Base-by-base conservation (phyloP, 2,113 vertebrate species). In the Osmerus mordax region DNA sequence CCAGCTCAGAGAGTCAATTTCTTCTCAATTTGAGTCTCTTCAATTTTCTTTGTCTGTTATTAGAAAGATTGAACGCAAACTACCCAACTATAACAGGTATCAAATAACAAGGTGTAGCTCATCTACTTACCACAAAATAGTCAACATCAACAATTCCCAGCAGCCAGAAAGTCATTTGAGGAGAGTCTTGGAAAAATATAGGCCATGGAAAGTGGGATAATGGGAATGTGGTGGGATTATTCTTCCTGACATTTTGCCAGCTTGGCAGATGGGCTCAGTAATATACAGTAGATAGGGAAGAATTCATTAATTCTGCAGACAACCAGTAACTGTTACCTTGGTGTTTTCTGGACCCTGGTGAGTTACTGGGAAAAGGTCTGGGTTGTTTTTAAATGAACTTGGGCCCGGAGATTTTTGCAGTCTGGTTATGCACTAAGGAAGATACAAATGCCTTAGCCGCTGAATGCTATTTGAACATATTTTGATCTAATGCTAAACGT, bases 211-310 rank as follows among this genome's bases (percentile, higher is more conserved):
- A 72, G 65, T 41, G 58, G 52, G 21, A 67, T 28, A 51, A 62
- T 69, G 58, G 32, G 13, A 58, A 56, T 18, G 51, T 6, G 32
- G 56, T 70, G 28, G 73, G 69, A 72, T 67, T 67, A 58, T 25
- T 64, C 64, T 53, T 72, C 59, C 69, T 51, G 69, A 70, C n/a
- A 19, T 65, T 65, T 51, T 51, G 75, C 69, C 78, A 79, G 75
- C 67, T 75, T 67, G 60, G 67, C 64, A 70, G 74, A 76, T 72
- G 54, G 66, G 54, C 68, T 54, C 74, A 74, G 69, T 68, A 82
- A 77, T 36, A 36, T 36, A 36, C 32, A 74, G 54, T 66, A 47
- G n/a, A 65, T 53, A 51, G 59, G 29, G 36, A 14, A 36, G 64
- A 47, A 36, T 65, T 21, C 63, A 18, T 65, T 65, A 61, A 69